These are phyloP conservation scores for Lithophane leautieri DNA, from an alignment of 2,888 invertebrate genomes.

Conservation along the genomic window DNA sequence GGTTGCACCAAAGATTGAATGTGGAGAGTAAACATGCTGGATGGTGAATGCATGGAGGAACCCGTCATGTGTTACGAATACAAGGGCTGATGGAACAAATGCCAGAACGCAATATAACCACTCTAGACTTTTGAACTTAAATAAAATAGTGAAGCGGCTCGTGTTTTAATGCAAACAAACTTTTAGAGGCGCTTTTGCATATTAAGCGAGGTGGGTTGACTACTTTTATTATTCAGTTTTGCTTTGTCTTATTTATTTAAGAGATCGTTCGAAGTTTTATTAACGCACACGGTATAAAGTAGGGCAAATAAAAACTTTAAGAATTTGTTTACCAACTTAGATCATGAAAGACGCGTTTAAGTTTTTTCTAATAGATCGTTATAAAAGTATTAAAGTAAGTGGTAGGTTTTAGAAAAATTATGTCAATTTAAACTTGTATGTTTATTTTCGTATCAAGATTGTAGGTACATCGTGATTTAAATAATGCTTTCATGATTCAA, in stretches of 20 bases:
- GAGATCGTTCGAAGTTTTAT: constrained; percentile 71
- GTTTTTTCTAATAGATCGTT: constrained; percentile 37
- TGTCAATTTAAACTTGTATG: constrained; percentile 22
- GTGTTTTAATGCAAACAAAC: constrained; percentile 91
- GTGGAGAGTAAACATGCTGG: constrained; percentile 81
- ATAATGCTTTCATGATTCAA: constrained; percentile 85
- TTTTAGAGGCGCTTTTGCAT: constrained; percentile 90
- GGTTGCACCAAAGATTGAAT: constrained; percentile 82
- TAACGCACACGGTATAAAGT: constrained; percentile 74
- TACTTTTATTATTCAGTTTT: constrained; percentile 89
- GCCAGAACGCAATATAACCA: constrained; percentile 91
- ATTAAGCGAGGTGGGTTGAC: constrained; percentile 91
- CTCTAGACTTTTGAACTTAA: constrained; percentile 89
- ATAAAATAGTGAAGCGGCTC: constrained; percentile 90
- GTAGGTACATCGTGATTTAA: background rate
- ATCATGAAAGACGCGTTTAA: constrained; percentile 82
- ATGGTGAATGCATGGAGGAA: constrained; percentile 80
- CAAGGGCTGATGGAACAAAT: constrained; percentile 85
- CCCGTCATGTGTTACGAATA: constrained; percentile 77
- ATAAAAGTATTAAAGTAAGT: constrained; percentile 36
- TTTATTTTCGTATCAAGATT: constrained; percentile 16
- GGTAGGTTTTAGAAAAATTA: constrained; percentile 20
- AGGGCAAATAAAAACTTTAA: constrained; percentile 76
- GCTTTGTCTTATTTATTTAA: constrained; percentile 87
- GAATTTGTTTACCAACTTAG: constrained; percentile 77